Evolutionary conservation across 2,888 invertebrate species (phyloP), one percentile per base, ranked within the genome.

Genomic region (Aradus depressus): DNA sequence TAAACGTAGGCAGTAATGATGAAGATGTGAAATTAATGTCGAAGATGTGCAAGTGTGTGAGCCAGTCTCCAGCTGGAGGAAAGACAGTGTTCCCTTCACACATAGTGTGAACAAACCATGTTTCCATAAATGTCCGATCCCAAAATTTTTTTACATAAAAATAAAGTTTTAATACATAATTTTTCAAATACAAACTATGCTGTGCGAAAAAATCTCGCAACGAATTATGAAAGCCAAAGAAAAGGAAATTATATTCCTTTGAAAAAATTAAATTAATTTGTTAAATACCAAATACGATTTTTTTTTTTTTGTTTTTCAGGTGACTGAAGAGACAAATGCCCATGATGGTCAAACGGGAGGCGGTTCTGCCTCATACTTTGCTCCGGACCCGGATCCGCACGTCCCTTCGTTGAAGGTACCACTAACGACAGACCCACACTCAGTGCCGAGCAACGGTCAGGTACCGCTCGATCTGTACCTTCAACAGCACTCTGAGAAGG

Each of bases 361-460:
- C n/a, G n/a, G 53, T 12, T 35, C 50, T 12, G 50, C 66, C 65
- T 6, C 66, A 66, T 66, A 69, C 50, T 73, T 68, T 60, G 72
- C 72, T 5, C 73, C 72, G 23, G 73, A 74, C 62, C 71, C 71
- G 12, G 72, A 71, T 62, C 72, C 72, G 25, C 68, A 68, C 32
- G 58, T 71, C 37, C 69, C 70, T 5, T 64, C 69, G 3, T 62
- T 63, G 6, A 69, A 68, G 51, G 62, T 70, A 2, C 68, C 68
- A 3, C 66, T 68, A 3, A 65, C 65, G 1, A 68, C 67, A 38
- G 69, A 59, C 54, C 66, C 68, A 4, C 66, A 66, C 44, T 71
- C 71, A 18, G 58, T 60, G 25, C 72, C 72, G 1, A 71, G 70
- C 62, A 70, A 70, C 59, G 67, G 65, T 8, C 68, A 60, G 25